Percentiles rank a stretch among this genome's conserved stretches.
phyloP scores from a whole-genome alignment of 2,888 invertebrate species.

The Amphipoea lucens region DNA sequence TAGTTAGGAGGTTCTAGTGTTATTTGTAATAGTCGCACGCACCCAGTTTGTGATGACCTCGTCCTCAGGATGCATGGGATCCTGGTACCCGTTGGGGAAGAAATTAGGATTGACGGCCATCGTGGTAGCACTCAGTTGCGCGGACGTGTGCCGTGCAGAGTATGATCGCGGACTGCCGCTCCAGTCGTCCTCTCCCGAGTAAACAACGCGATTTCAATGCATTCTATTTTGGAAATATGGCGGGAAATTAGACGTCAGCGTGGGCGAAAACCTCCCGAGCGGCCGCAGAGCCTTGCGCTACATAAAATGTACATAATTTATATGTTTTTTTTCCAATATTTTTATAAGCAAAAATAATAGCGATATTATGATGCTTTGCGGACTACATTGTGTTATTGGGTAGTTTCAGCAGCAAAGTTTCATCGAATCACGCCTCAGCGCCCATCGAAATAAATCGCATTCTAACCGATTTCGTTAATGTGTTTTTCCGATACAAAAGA shows the following conservation, averaged over 20 bases:
- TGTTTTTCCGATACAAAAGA: conserved; percentile 26
- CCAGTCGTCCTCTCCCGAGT: conserved; percentile 85
- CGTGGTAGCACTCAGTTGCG: conserved; percentile 76
- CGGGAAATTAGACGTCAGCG: conserved; percentile 84
- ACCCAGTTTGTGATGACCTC: conserved; percentile 91
- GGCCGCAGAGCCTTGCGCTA: conserved; percentile 79
- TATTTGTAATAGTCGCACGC: conserved; percentile 77
- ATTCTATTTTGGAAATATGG: conserved; percentile 90
- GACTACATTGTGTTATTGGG: not conserved
- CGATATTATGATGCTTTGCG: conserved; percentile 9
- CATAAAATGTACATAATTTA: conserved; percentile 73
- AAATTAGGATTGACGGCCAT: conserved; percentile 88
- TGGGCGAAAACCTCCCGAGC: conserved; percentile 82
- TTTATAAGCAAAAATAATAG: conserved; percentile 53
- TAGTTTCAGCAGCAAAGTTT: conserved; percentile 8
- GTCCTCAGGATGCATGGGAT: conserved; percentile 89
- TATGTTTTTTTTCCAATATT: conserved; percentile 60
- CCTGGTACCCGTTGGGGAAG: conserved; percentile 90
- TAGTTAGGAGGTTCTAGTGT: conserved; percentile 52
- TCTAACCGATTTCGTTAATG: conserved; percentile 26
- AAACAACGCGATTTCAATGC: conserved; percentile 89
- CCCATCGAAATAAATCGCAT: not conserved
- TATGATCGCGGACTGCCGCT: conserved; percentile 85
- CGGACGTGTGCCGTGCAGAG: conserved; percentile 85
- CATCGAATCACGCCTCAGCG: not conserved